These are phyloP conservation scores for Tragelaphus eurycerus DNA, from an alignment of 2,797 vertebrate species.

Conservation along the genomic window DNA sequence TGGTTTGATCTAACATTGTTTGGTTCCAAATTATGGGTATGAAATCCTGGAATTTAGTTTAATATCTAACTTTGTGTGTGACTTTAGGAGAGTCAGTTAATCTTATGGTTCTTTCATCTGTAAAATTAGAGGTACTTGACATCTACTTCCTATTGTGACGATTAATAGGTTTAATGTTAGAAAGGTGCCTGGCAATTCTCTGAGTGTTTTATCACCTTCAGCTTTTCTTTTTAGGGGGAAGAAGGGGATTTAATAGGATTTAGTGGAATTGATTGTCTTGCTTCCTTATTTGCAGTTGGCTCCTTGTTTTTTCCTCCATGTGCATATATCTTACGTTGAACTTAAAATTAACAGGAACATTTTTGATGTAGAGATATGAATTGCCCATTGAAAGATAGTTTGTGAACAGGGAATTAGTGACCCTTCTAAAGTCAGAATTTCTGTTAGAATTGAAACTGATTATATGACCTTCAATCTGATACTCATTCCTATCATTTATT, in stretches of 20 bases:
- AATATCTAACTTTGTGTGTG: constrained; percentile 48
- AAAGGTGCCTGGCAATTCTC: constrained; percentile 31
- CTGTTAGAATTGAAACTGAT: constrained; percentile 20
- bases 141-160: constrained; percentile 30
- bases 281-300: constrained; percentile 13
- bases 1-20: neutral
- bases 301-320: neutral
- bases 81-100: constrained; percentile 47
- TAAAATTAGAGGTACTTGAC: constrained; percentile 19
- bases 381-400: constrained; percentile 20
- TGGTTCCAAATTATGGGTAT: constrained; percentile 41
- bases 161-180: constrained; percentile 55
- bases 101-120: neutral
- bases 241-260: neutral
- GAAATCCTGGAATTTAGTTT: constrained; percentile 31
- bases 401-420: neutral
- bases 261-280: constrained; percentile 30
- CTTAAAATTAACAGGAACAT: neutral
- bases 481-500: neutral
- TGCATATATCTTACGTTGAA: neutral
- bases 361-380: neutral
- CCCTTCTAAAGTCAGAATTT: constrained; percentile 33
- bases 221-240: neutral
- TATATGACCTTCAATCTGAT: neutral
- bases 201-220: constrained; percentile 42